These are phyloP conservation scores for Ormyrus pomaceus DNA, from an alignment of 2,888 invertebrate genomes.

Conservation along the genomic window DNA sequence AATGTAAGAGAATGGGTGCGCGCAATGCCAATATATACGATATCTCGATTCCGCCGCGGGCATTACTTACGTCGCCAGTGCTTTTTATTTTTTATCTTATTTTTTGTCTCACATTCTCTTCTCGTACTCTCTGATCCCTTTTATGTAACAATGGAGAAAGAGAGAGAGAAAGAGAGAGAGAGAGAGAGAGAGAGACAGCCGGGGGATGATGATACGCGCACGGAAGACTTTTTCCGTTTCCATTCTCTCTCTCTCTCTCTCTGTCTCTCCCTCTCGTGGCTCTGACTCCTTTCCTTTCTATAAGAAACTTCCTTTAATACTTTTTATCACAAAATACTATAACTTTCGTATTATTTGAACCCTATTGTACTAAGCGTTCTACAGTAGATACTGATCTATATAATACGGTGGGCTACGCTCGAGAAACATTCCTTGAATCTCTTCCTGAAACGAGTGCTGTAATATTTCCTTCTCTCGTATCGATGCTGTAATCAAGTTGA, in stretches of 20 bases:
- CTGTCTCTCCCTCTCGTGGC: background rate
- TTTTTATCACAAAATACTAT: constrained; percentile 57
- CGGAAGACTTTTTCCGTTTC: constrained; percentile 42
- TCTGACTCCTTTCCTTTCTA: background rate
- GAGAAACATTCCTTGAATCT: background rate
- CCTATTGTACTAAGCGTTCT: constrained; percentile 13
- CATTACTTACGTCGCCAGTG: background rate
- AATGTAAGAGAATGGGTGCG: constrained; percentile 11
- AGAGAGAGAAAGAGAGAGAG: too few species aligned
- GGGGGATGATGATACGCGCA: constrained; percentile 17
- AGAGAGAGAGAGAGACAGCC: too few species aligned
- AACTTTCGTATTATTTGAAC: constrained; percentile 46
- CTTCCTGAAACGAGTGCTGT: too few species aligned
- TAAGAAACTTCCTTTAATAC: constrained; percentile 17
- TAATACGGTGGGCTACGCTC: background rate
- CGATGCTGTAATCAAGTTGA: too few species aligned
- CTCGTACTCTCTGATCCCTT: constrained; percentile 23
- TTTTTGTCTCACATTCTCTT: background rate
- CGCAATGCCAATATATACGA: constrained; percentile 36
- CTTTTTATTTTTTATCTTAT: constrained; percentile 1
- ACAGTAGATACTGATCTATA: background rate
- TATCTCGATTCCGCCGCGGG: constrained; percentile 19
- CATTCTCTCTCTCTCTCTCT: background rate
- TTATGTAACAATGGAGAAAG: constrained; percentile 32
- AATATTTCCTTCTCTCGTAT: too few species aligned